A percentile compares a stretch with the other conserved stretches of the same genome.
phyloP scores from a whole-genome alignment of 2,797 vertebrate species.

The Onychomys torridus region DNA sequence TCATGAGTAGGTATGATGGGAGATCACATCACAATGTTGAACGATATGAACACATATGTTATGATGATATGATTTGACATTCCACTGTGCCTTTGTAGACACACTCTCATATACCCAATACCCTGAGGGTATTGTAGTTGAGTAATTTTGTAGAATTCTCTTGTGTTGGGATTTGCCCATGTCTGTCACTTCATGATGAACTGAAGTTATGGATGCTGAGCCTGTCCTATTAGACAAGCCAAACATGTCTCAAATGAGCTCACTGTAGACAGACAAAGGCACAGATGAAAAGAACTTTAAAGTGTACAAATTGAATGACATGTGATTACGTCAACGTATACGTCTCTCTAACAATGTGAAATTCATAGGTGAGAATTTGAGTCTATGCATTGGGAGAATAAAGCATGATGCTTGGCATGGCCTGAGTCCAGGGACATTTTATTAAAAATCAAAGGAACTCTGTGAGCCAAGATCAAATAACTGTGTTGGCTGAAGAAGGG shows the following conservation, averaged over 20 bases:
- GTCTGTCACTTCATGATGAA: neutral
- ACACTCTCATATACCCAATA: neutral
- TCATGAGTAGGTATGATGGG: neutral
- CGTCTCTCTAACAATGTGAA: neutral
- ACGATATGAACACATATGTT: neutral
- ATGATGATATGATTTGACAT: neutral
- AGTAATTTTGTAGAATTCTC: neutral
- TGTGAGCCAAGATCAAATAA: neutral
- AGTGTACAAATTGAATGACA: conserved; percentile 14
- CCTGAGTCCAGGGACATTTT: neutral
- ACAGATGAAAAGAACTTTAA: neutral
- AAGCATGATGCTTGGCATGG: neutral
- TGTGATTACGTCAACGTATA: neutral
- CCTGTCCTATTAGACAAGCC: conserved; percentile 14
- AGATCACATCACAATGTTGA: neutral
- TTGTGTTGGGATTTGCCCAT: neutral
- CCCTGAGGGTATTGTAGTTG: neutral
- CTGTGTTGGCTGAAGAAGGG: neutral
- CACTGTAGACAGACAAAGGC: conserved; percentile 38
- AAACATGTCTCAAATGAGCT: neutral
- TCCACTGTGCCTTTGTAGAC: neutral
- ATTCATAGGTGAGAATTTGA: neutral
- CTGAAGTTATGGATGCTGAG: neutral
- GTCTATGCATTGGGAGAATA: neutral
- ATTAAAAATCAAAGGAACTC: neutral